phyloP scores from a whole-genome alignment of 2,888 invertebrate genomes.

The Antitype chi region DNA sequence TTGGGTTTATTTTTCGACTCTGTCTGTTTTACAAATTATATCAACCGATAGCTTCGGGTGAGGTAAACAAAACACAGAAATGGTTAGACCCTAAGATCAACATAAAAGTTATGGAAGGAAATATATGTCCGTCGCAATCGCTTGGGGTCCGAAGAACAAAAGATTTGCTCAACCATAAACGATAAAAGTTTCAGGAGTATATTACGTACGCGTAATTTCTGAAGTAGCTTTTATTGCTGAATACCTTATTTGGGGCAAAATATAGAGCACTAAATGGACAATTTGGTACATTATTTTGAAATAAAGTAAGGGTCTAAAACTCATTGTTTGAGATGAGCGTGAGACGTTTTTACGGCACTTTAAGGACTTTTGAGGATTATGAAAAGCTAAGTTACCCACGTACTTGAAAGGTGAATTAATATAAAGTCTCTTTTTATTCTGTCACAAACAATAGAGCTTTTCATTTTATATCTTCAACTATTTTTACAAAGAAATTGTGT shows the following conservation, averaged over 20 bases:
- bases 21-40: constrained; percentile 42
- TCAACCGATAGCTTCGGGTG: constrained; percentile 33
- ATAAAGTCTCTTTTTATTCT: neutral
- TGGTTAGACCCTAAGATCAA: constrained; percentile 40
- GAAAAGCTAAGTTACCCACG: constrained; percentile 9
- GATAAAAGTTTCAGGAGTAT: constrained; percentile 58
- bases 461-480: neutral
- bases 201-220: constrained; percentile 50
- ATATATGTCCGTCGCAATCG: constrained; percentile 41
- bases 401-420: constrained; percentile 24
- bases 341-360: constrained; percentile 33
- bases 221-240: constrained; percentile 38
- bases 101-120: constrained; percentile 42
- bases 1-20: constrained; percentile 14
- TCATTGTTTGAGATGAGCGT: constrained; percentile 34
- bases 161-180: constrained; percentile 58
- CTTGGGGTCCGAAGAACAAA: constrained; percentile 51
- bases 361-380: constrained; percentile 31
- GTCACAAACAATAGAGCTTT: neutral
- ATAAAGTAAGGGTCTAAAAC: constrained; percentile 23
- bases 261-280: constrained; percentile 10
- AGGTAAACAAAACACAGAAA: constrained; percentile 43
- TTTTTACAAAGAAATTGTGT: neutral
- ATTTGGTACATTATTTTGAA: constrained; percentile 44
- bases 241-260: constrained; percentile 36